Evolutionary conservation across 2,888 invertebrate genomes (phyloP).

Genomic region (Malthinus flaveolus): DNA sequence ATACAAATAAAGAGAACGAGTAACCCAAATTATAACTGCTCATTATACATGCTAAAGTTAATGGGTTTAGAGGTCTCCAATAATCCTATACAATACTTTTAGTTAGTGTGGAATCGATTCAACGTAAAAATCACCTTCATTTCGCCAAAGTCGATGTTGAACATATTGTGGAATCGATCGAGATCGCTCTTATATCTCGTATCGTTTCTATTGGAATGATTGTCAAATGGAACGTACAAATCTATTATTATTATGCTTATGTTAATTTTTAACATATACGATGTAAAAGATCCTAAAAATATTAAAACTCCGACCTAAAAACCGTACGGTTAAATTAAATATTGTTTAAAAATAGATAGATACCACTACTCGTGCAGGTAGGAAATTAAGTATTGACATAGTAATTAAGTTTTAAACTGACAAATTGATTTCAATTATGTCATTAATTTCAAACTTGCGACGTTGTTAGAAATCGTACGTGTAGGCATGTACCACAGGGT

Average conservation of each 20-base stretch:
- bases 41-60: background rate
- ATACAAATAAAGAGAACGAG: background rate
- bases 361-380: background rate
- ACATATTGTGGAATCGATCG: too few relatives aligned
- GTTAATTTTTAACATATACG: slow-evolving; percentile 1
- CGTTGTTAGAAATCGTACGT: too few relatives aligned
- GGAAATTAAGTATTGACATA: too few relatives aligned
- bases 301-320: slow-evolving; percentile 12
- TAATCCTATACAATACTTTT: background rate
- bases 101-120: too few relatives aligned
- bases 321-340: too few relatives aligned
- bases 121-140: too few relatives aligned
- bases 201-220: background rate
- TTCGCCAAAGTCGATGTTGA: too few relatives aligned
- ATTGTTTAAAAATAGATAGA: background rate
- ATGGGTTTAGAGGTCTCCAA: background rate
- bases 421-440: too few relatives aligned
- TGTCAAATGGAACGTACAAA: background rate
- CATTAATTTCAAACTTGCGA: too few relatives aligned
- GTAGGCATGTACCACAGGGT: too few relatives aligned
- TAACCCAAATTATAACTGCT: slow-evolving; percentile 1
- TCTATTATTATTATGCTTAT: background rate
- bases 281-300: slow-evolving; percentile 4
- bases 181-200: background rate
- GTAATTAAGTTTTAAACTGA: too few relatives aligned